Evolutionary conservation across 2,113 vertebrate species (phyloP), one percentile per base, ranked within the genome.

Genomic region (Esox niger): DNA sequence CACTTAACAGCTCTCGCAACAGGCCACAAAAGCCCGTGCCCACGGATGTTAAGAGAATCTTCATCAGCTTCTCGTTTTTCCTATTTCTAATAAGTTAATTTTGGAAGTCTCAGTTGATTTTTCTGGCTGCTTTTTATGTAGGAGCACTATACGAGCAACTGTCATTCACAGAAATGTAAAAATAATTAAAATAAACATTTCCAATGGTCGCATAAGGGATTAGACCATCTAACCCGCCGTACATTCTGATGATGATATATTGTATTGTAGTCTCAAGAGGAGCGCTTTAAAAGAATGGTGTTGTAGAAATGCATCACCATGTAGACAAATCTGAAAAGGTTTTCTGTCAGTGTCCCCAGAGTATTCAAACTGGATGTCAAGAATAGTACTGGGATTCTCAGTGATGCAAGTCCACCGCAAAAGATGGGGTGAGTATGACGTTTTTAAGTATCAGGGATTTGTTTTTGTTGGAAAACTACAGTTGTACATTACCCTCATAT

Each of bases 11-110:
- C 91, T 89, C 85, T 89, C 86, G 90, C 92, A 91, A 92, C 89
- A 91, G 93, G 92, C 90, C 93, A 92, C 90, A 93, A 93, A 91
- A 93, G 94, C 94, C 94, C 92, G 93, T 91, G 91, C 89, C 90
- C 72, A 63, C 78, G 82, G 84, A 83, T 76, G 82, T 75, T 74
- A 82, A 79, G n/a, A n/a, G n/a, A n/a, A n/a, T n/a, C n/a, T 20
- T 59, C 56, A 74, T 75, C 79, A 76, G 81, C 87, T 83, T 84
- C 78, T 82, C 78, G 79, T 58, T 59, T 68, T n/a, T 38, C 32
- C 20, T 68, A 81, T 68, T 76, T 73, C 67, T 78, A 68, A 65
- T 76, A 20, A 73, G 69, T 71, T 78, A 74, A 70, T 78, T 84
- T 79, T 75, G 72, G 74, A 82, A 26, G 55, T 54, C 38, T 52